phyloP scores from a whole-genome alignment of 2,797 vertebrate genomes.

The Sebastes nivosus region DNA sequence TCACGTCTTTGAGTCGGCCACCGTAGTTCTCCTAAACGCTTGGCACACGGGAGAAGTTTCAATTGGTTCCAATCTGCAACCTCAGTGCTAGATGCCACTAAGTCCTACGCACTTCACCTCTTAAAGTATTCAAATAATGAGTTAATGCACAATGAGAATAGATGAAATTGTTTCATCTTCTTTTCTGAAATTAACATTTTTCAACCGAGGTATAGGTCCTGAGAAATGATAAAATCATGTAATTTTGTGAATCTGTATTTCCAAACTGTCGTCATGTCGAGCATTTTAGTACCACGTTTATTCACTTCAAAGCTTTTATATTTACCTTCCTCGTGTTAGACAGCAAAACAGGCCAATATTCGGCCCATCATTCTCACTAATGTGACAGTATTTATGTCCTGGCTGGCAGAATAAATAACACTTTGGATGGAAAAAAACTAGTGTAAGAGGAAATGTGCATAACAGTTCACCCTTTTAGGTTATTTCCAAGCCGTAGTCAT shows the following conservation, averaged over 20 bases:
- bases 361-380: constrained; percentile 2
- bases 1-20: too few species aligned
- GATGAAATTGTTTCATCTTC: not conserved
- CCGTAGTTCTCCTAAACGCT: not conserved
- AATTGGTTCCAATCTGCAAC: too few species aligned
- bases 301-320: constrained; percentile 1
- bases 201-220: not conserved
- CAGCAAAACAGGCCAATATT: not conserved
- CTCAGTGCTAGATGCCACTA: too few species aligned
- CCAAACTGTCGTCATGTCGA: not conserved
- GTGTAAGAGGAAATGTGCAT: not conserved
- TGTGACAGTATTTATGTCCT: not conserved
- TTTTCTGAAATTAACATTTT: not conserved
- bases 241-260: not conserved
- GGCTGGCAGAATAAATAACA: not conserved
- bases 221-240: not conserved
- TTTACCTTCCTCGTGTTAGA: not conserved
- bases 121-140: not conserved
- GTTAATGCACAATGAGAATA: not conserved
- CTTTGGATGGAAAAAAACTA: not conserved
- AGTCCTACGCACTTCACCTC: too few species aligned
- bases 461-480: not conserved
- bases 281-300: not conserved
- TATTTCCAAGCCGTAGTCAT: not conserved
- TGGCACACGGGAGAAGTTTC: too few species aligned